Evolutionary conservation across 2,113 vertebrate genomes (phyloP).

Genomic region (Heterotilapia buettikoferi): DNA sequence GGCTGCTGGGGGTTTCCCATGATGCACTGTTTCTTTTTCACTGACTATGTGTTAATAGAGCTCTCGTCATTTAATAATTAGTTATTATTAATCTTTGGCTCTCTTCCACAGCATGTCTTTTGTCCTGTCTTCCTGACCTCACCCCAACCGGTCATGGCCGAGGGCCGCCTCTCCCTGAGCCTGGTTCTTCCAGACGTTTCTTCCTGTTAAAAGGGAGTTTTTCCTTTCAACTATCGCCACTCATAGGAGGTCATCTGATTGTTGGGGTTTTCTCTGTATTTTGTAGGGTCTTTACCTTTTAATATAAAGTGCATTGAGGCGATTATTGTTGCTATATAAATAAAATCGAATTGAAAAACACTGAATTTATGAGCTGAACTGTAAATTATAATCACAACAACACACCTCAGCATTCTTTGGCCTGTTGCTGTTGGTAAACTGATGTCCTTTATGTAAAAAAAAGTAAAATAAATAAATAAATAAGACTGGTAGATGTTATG

Average conservation of each 20-base stretch:
- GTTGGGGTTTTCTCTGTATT: background rate
- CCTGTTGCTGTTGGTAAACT: background rate
- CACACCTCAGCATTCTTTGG: background rate
- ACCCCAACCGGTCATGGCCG: background rate
- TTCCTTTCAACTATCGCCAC: background rate
- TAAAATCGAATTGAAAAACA: background rate
- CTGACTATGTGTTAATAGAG: background rate
- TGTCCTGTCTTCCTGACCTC: background rate
- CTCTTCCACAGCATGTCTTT: background rate
- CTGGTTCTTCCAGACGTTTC: background rate
- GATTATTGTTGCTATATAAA: background rate
- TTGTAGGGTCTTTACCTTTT: background rate
- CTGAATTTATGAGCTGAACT: background rate
- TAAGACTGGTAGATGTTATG: background rate
- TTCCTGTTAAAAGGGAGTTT: background rate
- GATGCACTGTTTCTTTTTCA: background rate
- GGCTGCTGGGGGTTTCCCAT: background rate
- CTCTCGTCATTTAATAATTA: background rate
- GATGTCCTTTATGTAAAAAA: background rate
- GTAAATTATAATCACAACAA: background rate
- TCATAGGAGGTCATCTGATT: background rate
- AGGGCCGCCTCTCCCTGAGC: background rate
- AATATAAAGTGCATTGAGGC: rapidly evolving
- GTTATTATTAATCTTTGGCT: background rate
- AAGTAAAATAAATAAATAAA: background rate